Evolutionary conservation across 2,888 invertebrate species (phyloP), one percentile per base, ranked within the genome.

Genomic region (Blomia tropicalis): DNA sequence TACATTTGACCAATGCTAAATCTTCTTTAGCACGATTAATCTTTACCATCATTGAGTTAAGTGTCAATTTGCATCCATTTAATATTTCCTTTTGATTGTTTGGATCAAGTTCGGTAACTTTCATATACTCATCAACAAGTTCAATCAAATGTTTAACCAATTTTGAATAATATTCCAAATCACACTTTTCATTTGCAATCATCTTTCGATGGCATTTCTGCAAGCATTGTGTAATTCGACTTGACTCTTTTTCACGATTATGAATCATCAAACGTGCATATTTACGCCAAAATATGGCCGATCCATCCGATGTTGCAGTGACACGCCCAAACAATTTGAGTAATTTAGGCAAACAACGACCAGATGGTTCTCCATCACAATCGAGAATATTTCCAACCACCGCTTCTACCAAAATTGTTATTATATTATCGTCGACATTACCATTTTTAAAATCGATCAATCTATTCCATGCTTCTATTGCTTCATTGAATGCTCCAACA

Each of bases 391-490:
- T 79, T 44, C 82, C 77, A 2, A 79, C 73, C 43, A 90, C 79
- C 19, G 84, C 85, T 62, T 79, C 79, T 0, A 83, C 82, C 14
- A 91, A 74, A 59, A 88, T 79, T 27, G 78, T 75, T 19, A 92
- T 75, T 25, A 91, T 81, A 73, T 85, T 82, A 0, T 80, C 71
- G 71, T 92, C 91, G 0, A 83, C 75, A 72, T 84, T 87, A 70
- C 84, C 83, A 60, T 64, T 81, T 73, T 82, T 83, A n/a, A 95
- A 74, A 71, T 95, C 92, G 32, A 91, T 75, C 54, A 95, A 75
- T 25, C 89, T 81, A 73, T 90, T 85, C 71, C 86, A 86, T 0
- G 90, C 84, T 65, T 82, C 81, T 63, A 95, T 81, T 2, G 85
- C 78, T 73, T 92, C 89, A 60, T 83, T 82, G 73, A 88, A 87